These are phyloP conservation scores for Gallinago media DNA, from an alignment of 2,113 vertebrate species.

Conservation along the genomic window DNA sequence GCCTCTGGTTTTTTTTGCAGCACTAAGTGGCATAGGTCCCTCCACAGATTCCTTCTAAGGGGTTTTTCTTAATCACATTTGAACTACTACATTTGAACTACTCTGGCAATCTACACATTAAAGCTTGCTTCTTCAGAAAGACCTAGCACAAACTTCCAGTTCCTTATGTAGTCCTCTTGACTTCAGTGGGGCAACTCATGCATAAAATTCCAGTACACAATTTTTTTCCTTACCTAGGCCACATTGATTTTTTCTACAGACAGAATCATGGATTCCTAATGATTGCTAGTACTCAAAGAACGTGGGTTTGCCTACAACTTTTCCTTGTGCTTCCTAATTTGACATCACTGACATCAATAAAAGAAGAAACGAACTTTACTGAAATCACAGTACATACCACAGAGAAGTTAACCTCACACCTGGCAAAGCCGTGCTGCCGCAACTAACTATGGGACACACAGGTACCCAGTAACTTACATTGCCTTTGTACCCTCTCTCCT, in stretches of 20 bases:
- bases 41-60: not conserved
- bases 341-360: not conserved
- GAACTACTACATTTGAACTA: not conserved
- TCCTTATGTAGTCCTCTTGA: not conserved
- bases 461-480: not conserved
- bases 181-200: not conserved
- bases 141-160: not conserved
- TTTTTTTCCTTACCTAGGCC: not conserved
- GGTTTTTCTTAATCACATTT: not conserved
- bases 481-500: not conserved
- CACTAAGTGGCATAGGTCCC: not conserved
- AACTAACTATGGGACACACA: rapidly evolving
- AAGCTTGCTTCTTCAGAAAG: not conserved
- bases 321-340: not conserved
- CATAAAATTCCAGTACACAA: not conserved
- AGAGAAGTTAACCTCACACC: not conserved
- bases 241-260: not conserved
- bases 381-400: rapidly evolving
- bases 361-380: not conserved
- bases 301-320: not conserved
- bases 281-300: not conserved
- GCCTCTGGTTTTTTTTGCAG: not conserved
- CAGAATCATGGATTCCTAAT: not conserved
- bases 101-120: not conserved
- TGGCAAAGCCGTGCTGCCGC: not conserved